phyloP scores from a whole-genome alignment of 30 jellyfish, hydroid and myxozoan species.

The Sanderia malayensis region DNA sequence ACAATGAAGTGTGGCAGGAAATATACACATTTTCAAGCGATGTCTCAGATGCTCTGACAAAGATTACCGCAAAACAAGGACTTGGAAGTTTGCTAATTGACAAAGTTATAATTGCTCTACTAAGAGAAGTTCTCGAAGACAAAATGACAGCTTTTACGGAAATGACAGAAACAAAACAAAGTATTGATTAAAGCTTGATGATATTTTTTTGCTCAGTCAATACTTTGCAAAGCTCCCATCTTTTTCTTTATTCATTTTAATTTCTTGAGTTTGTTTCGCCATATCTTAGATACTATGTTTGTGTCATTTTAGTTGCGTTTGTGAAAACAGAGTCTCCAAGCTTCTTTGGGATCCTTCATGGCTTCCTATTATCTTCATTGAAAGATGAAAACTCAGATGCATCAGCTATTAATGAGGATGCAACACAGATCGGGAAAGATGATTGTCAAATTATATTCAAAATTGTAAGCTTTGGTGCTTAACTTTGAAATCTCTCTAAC shows the following conservation, averaged over 20 bases:
- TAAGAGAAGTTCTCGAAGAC: constrained; percentile 45
- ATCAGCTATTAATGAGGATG: neutral
- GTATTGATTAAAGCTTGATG: no score
- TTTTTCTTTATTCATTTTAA: no score
- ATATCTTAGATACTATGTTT: neutral
- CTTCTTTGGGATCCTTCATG: constrained; percentile 46
- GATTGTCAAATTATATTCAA: neutral
- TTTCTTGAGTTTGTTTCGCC: no score
- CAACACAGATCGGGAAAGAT: neutral
- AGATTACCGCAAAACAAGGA: constrained; percentile 23
- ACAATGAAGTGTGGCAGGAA: constrained; percentile 12
- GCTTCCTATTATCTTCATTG: constrained; percentile 17
- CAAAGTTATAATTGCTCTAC: neutral
- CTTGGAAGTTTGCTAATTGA: neutral
- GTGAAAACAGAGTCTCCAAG: constrained; percentile 36
- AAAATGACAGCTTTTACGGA: constrained; percentile 29
- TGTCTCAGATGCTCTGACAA: constrained; percentile 33
- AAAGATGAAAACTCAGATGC: neutral
- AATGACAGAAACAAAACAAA: constrained; percentile 32
- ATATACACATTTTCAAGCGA: constrained; percentile 22
- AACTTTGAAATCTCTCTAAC: neutral
- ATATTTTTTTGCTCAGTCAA: no score
- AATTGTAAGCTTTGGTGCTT: neutral
- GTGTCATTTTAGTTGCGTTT: constrained; percentile 15
- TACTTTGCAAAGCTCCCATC: no score